A percentile compares a stretch with the other conserved stretches of the same genome.
Conservation (phyloP, 1,140 invertebrate species). For the Aphelinus certus region DNA sequence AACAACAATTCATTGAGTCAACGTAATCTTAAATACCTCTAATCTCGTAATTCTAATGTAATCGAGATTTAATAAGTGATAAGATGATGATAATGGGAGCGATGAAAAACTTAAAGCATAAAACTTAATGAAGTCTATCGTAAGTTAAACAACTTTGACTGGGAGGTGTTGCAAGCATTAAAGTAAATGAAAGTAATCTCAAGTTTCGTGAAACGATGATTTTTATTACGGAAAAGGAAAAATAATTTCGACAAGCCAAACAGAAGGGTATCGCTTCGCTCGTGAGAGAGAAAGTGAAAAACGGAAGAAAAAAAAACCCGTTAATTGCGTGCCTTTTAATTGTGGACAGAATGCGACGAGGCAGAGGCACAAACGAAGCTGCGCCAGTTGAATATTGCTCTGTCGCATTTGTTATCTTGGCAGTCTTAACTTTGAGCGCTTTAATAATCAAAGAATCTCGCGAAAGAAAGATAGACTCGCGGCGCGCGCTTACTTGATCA, state of each 20-base stretch:
- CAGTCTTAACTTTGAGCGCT: conserved; percentile 61
- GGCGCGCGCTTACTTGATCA: not conserved
- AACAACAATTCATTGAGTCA: too few relatives aligned
- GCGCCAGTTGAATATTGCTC: conserved; percentile 24
- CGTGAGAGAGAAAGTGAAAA: not conserved
- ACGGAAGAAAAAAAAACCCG: not conserved
- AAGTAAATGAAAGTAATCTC: too few relatives aligned
- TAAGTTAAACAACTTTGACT: too few relatives aligned
- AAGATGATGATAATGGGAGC: too few relatives aligned
- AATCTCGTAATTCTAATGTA: too few relatives aligned
- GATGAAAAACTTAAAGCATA: too few relatives aligned
- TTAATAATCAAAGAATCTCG: conserved; percentile 34
- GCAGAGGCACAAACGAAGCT: conserved; percentile 26
- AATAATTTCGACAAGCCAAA: conserved; percentile 32
- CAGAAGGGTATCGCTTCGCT: not conserved
- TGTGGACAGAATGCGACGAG: not conserved
- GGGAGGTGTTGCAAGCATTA: too few relatives aligned
- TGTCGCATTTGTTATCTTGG: conserved; percentile 48
- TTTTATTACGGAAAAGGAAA: conserved; percentile 25
- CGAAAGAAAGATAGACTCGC: not conserved
- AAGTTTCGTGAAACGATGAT: conserved; percentile 19
- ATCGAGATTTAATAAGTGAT: too few relatives aligned
- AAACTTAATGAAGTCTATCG: too few relatives aligned
- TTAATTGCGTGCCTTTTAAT: conserved; percentile 1
- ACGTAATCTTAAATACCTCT: too few relatives aligned